Conservation (phyloP, 2,888 invertebrate species). For the Nycteola revayana region DNA sequence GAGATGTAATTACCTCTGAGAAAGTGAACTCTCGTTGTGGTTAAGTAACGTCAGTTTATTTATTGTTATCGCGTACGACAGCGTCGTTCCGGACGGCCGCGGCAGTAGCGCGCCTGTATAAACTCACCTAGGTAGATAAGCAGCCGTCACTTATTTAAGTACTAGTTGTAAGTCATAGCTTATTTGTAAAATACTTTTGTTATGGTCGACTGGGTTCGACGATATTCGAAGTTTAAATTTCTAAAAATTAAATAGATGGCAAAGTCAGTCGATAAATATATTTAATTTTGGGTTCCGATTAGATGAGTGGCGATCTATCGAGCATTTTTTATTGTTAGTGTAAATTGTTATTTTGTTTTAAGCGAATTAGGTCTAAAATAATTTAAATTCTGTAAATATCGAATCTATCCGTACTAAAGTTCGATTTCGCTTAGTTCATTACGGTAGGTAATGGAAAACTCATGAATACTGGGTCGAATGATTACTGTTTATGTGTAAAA, state of each 20-base stretch:
- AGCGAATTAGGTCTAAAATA: constrained; percentile 75
- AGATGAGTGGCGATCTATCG: constrained; percentile 75
- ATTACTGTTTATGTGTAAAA: constrained; percentile 67
- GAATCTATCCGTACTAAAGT: constrained; percentile 73
- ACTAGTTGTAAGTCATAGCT: constrained; percentile 70
- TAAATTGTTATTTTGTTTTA: constrained; percentile 82
- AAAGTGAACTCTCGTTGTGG: constrained; percentile 57
- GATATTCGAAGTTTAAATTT: constrained; percentile 79
- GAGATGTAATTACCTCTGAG: constrained; percentile 70
- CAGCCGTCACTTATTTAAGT: constrained; percentile 68
- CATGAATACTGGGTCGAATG: constrained; percentile 71
- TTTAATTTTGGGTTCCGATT: constrained; percentile 74
- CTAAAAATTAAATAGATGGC: constrained; percentile 65
- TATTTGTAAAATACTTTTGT: constrained; percentile 78
- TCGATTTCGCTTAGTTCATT: constrained; percentile 72
- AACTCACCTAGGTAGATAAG: constrained; percentile 55
- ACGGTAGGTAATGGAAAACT: constrained; percentile 74
- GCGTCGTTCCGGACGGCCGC: constrained; percentile 35
- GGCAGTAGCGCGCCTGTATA: constrained; percentile 35
- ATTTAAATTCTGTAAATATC: constrained; percentile 78
- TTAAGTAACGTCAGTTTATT: constrained; percentile 51
- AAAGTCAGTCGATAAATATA: constrained; percentile 74
- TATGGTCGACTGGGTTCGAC: constrained; percentile 78
- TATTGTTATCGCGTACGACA: constrained; percentile 47
- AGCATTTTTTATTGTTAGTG: constrained; percentile 81